Evolutionary conservation across 2,888 invertebrate species (phyloP).

Genomic region (Cantharis rufa): DNA sequence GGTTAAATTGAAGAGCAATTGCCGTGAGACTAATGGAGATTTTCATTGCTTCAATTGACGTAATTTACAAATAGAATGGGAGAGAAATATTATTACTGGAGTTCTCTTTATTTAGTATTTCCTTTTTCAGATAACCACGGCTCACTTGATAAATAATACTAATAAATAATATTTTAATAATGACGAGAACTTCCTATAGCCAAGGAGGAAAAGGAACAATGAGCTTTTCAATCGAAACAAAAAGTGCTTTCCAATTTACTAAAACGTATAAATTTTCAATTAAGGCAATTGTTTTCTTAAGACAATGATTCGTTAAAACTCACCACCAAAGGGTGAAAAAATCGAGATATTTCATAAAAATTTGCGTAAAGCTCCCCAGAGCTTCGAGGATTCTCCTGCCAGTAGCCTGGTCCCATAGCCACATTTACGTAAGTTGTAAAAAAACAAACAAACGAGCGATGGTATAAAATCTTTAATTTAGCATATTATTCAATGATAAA

Average conservation of each 20-base stretch:
- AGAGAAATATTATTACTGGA: conserved; percentile 34
- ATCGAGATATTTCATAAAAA: background rate
- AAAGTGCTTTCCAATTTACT: background rate
- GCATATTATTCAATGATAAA: background rate
- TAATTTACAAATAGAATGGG: conserved; percentile 50
- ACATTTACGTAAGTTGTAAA: no score
- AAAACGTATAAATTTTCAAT: background rate
- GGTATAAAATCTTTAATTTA: no score
- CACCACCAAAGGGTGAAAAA: background rate
- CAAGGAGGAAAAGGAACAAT: background rate
- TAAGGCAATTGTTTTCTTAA: background rate
- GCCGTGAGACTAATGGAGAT: conserved; percentile 53
- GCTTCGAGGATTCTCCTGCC: no score
- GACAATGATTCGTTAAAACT: conserved; percentile 13
- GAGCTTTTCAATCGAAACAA: conserved; percentile 1
- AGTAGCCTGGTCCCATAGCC: no score
- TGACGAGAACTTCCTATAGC: background rate
- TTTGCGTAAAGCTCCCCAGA: background rate
- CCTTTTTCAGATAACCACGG: conserved; percentile 39
- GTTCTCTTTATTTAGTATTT: conserved; percentile 43
- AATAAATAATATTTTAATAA: background rate
- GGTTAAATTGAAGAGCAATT: conserved; percentile 57
- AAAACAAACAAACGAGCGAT: no score
- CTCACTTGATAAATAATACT: conserved; percentile 15
- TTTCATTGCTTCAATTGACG: conserved; percentile 56